Evolutionary conservation across 2,797 vertebrate species (phyloP).

Genomic region (Harpagifer antarcticus): DNA sequence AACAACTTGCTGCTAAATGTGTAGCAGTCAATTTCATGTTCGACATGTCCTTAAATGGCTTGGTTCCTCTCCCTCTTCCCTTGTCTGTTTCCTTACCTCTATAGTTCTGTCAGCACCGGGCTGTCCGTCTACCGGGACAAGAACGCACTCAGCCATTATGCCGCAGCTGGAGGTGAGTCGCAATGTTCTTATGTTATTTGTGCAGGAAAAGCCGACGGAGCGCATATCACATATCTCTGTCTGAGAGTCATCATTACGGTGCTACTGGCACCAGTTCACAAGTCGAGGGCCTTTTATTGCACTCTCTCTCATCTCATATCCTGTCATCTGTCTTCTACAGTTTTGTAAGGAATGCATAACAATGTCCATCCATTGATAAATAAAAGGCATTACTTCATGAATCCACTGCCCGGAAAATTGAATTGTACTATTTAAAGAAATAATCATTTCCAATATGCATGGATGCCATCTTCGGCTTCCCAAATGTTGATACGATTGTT

Average conservation of each 20-base stretch:
- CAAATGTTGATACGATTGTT: too few relatives aligned
- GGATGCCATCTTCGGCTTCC: too few relatives aligned
- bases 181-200: neutral
- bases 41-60: neutral
- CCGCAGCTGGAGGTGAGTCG: constrained; percentile 92
- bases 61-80: constrained; percentile 62
- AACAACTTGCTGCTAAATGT: neutral
- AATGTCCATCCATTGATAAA: neutral
- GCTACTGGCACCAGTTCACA: neutral
- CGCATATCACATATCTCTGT: neutral
- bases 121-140: constrained; percentile 89
- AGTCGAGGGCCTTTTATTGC: neutral
- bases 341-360: neutral
- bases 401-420: neutral
- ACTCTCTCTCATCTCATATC: neutral
- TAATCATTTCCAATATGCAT: too few relatives aligned
- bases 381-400: neutral
- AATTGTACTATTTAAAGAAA: neutral
- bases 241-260: neutral
- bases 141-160: constrained; percentile 85
- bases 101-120: constrained; percentile 88
- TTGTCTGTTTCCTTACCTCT: constrained; percentile 47
- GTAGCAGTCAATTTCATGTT: neutral
- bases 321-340: neutral
- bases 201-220: neutral